Evolutionary conservation across 2,113 vertebrate genomes (phyloP), one percentile per base, ranked within the genome.

Genomic region (Lichenostomus cassidix): DNA sequence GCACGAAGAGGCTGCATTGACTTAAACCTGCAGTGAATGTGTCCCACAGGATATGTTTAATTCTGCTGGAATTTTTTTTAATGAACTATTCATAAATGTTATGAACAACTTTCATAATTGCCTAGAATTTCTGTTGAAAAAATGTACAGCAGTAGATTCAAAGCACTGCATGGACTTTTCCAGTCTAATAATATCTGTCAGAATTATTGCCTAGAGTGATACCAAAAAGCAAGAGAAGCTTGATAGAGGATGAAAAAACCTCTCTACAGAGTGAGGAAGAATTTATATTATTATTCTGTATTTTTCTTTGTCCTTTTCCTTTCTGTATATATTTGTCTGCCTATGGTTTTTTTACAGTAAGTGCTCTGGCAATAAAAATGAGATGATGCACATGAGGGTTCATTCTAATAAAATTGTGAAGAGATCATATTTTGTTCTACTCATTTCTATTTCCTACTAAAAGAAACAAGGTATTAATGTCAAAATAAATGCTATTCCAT

Each of bases 11-110:
- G 7, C 22, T 89, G 24, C 15, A 41, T 39, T 81, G 56, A 41
- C 28, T 91, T 84, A 59, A 46, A 81, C 23, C 15, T 70, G 39
- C 42, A 70, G 33, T 50, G 59, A 89, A 80, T 92, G 44, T 77
- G 17, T 80, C 75, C 56, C 76, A 63, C 15, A 44, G 33, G 39
- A 76, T 23, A 70, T 49, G 63, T 86, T 91, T 70, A 95, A 85
- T 94, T 88, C 53, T 88, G 7, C 5, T 86, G n/a, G 41, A 74
- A 9, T 80, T 73, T 87, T 28, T 89, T 91, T 58, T 39, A 91
- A 92, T 86, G 47, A 96, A 47, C 75, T 86, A 67, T 83, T 92
- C 64, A 81, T 90, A 83, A 92, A 74, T 86, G 2, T 64, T 93
- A 92, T 86, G 33, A 95, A 46, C 9, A 52, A 28, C 42, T 92